phyloP scores from a whole-genome alignment of 2,113 vertebrate species.

The Coturnix japonica region DNA sequence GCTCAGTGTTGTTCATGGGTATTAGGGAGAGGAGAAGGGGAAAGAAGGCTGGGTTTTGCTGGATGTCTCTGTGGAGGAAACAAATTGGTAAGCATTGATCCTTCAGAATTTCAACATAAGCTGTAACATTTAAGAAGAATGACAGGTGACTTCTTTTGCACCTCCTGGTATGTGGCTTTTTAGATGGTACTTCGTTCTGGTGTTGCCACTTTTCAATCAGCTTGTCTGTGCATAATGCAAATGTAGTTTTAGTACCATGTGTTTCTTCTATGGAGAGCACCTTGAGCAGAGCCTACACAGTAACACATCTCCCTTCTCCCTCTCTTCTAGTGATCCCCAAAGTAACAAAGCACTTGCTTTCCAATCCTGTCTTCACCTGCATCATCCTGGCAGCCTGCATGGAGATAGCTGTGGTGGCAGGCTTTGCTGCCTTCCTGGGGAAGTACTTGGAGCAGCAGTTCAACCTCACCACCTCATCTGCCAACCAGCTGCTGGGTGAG shows the following conservation, averaged over 20 bases:
- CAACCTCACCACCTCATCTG: slow-evolving; percentile 95
- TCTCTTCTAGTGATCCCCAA: slow-evolving; percentile 90
- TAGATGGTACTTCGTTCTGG: background rate
- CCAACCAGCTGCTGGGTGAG: slow-evolving; percentile 96
- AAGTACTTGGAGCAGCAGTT: slow-evolving; percentile 99
- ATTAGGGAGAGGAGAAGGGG: background rate
- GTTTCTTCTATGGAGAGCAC: background rate
- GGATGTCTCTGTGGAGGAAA: background rate
- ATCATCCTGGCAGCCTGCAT: slow-evolving; percentile 96
- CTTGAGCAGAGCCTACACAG: background rate
- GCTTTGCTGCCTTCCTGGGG: slow-evolving; percentile 94
- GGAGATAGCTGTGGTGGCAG: slow-evolving; percentile 97
- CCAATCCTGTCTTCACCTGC: slow-evolving; percentile 98
- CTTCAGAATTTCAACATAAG: background rate
- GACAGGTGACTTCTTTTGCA: background rate
- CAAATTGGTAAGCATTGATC: background rate
- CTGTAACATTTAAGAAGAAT: background rate
- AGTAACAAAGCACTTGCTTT: slow-evolving; percentile 95
- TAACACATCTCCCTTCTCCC: background rate
- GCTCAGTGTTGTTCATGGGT: rapidly evolving
- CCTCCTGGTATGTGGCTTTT: background rate
- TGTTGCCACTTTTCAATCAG: background rate
- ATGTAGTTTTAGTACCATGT: background rate
- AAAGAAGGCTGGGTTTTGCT: background rate
- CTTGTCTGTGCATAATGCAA: background rate